These are phyloP conservation scores for Buteo buteo DNA, from an alignment of 2,113 vertebrate species.

Conservation along the genomic window DNA sequence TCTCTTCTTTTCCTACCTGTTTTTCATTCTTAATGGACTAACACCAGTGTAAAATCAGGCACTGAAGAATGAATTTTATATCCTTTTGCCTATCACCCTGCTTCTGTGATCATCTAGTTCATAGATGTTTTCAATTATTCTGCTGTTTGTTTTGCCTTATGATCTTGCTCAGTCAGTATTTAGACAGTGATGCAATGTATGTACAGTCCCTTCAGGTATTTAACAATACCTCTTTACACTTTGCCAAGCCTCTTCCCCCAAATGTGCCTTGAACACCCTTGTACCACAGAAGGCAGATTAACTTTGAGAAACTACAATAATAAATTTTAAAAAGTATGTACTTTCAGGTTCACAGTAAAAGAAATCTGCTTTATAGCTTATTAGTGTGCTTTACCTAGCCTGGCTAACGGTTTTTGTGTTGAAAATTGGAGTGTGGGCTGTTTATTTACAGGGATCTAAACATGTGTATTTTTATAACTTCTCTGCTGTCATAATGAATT, in stretches of 20 bases:
- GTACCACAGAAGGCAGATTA: background rate
- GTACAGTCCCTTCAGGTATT: background rate
- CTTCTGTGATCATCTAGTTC: slow-evolving; percentile 32
- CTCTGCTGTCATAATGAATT: slow-evolving; percentile 85
- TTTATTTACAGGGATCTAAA: slow-evolving; percentile 74
- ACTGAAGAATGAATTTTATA: background rate
- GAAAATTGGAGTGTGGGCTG: slow-evolving; percentile 44
- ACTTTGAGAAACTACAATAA: background rate
- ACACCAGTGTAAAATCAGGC: background rate
- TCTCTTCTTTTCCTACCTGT: background rate
- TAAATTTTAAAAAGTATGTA: background rate
- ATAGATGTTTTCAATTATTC: slow-evolving; percentile 67
- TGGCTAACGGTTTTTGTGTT: slow-evolving; percentile 15
- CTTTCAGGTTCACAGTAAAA: background rate
- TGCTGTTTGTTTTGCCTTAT: slow-evolving; percentile 64
- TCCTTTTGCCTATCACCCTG: background rate
- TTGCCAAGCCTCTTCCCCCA: slow-evolving; percentile 17
- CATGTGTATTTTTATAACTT: slow-evolving; percentile 75
- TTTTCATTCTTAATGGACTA: background rate
- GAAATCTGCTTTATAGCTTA: background rate
- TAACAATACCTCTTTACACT: slow-evolving; percentile 30
- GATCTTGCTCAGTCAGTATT: slow-evolving; percentile 28
- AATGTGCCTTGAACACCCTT: background rate
- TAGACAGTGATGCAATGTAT: slow-evolving; percentile 26
- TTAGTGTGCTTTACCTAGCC: background rate